These are phyloP conservation scores for Caerostris darwini DNA, from an alignment of 1,140 invertebrate genomes.

Conservation along the genomic window DNA sequence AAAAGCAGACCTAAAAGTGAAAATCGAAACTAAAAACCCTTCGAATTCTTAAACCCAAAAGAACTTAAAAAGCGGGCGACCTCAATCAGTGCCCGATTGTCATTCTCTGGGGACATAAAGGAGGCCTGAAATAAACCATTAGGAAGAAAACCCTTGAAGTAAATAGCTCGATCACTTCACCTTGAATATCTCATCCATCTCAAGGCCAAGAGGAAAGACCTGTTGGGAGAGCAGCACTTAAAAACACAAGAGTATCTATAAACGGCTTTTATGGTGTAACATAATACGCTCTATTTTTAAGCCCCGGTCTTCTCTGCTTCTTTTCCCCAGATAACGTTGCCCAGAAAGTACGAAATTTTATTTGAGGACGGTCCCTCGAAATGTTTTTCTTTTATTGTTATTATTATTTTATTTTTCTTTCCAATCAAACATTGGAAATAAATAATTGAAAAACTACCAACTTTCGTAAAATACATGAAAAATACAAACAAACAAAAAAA, in stretches of 20 bases:
- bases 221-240: constrained; percentile 57
- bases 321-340: constrained; percentile 14
- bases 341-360: constrained; percentile 31
- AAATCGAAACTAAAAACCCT: neutral
- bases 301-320: neutral
- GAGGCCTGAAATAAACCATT: constrained; percentile 22
- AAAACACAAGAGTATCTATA: constrained; percentile 74
- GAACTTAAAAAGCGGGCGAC: too few species aligned
- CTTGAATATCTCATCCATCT: constrained; percentile 3
- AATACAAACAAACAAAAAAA: constrained; percentile 10
- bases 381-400: neutral
- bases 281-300: constrained; percentile 68
- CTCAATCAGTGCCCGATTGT: constrained; percentile 10
- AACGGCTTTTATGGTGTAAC: constrained; percentile 72
- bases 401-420: neutral
- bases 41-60: neutral
- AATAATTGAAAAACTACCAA: constrained; percentile 71
- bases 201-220: constrained; percentile 40
- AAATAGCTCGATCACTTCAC: constrained; percentile 7
- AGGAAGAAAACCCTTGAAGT: constrained; percentile 39
- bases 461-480: constrained; percentile 42
- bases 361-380: constrained; percentile 43
- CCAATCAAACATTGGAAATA: constrained; percentile 42
- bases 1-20: neutral
- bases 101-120: constrained; percentile 17